Evolutionary conservation across 2,797 vertebrate genomes (phyloP), one percentile per base, ranked within the genome.

Genomic region (Notoglanidium macrostoma): DNA sequence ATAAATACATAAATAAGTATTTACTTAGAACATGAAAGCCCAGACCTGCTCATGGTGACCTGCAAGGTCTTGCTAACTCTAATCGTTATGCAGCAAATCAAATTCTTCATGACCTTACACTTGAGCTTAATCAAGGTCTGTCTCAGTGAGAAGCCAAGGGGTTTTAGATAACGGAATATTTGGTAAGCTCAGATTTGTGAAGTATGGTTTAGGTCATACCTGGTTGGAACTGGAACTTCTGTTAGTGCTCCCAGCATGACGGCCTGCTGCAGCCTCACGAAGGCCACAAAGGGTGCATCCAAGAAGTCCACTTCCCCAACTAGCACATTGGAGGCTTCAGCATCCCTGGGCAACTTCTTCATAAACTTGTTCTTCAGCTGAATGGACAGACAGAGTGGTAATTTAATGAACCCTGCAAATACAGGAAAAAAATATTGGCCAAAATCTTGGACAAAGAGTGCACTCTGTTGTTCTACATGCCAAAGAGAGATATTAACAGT

Each of bases 331-430:
- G 98, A 99, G 87, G 98, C 98, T 93, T 99, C 98, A 0, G 98
- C 98, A 1, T 99, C 98, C 88, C 97, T 97, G 17, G 98, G 98
- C 92, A 99, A 92, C 82, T 99, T 99, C 95, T 99, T 99, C 98
- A 99, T 99, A 93, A 99, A 99, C 92, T 99, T 99, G 91, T 99
- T 99, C 95, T 97, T 99, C 91, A 99, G 93, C 98, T 99, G 88
- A 74, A 92, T 98, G 88, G 70, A 92, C 59, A 89, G n/a, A 87
- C 5, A 49, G 46, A 23, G 55, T 29, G 10, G 51, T 14, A 70
- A 32, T 57, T 76, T 76, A 82, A 88, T 68, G 19, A 68, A 59
- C 2, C 49, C 51, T 8, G 40, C 10, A 54, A 83, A 26, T 21
- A 70, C 10, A 70, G 14, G 40, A 72, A 55, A 89, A 84, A 86